These are phyloP conservation scores for Ectemnius continuus DNA, from an alignment of 2,888 invertebrate genomes.

Conservation along the genomic window DNA sequence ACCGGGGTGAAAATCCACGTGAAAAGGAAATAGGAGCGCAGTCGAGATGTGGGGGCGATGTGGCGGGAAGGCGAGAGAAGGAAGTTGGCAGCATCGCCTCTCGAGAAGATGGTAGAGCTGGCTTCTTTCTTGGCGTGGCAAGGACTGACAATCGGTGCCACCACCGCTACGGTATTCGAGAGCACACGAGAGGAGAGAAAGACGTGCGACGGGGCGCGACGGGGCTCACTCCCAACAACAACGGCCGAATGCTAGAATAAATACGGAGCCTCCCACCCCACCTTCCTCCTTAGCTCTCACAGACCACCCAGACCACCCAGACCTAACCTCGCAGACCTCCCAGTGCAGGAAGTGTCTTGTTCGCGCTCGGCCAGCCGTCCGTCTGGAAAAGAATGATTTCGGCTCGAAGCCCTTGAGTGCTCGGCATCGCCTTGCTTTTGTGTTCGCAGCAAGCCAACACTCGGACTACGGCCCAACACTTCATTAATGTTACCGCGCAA, in stretches of 20 bases:
- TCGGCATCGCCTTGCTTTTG: too few species aligned
- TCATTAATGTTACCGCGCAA: too few species aligned
- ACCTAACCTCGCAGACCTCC: too few species aligned
- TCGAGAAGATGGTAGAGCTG: too few species aligned
- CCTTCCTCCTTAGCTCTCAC: constrained; percentile 18
- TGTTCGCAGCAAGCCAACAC: too few species aligned
- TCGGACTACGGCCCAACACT: too few species aligned
- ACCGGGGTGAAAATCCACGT: constrained; percentile 1
- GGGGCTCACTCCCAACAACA: constrained; percentile 20
- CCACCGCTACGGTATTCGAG: background rate
- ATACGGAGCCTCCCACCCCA: constrained; percentile 14
- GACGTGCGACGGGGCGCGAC: constrained; percentile 2
- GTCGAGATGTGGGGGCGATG: too few species aligned
- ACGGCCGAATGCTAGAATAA: constrained; percentile 44
- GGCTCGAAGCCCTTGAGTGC: background rate
- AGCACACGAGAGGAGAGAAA: background rate
- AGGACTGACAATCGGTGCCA: too few species aligned
- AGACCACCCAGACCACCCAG: background rate
- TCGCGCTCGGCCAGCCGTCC: constrained; percentile 21
- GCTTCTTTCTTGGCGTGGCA: too few species aligned
- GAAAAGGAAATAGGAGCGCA: background rate
- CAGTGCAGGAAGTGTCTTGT: constrained; percentile 8
- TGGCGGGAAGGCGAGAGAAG: too few species aligned
- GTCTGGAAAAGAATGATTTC: constrained; percentile 11
- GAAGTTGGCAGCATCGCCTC: too few species aligned